A percentile compares a stretch with the other conserved stretches of the same genome.
These are phyloP conservation scores for Lydus trimaculatus DNA, from an alignment of 2,888 invertebrate species.

Conservation along the genomic window DNA sequence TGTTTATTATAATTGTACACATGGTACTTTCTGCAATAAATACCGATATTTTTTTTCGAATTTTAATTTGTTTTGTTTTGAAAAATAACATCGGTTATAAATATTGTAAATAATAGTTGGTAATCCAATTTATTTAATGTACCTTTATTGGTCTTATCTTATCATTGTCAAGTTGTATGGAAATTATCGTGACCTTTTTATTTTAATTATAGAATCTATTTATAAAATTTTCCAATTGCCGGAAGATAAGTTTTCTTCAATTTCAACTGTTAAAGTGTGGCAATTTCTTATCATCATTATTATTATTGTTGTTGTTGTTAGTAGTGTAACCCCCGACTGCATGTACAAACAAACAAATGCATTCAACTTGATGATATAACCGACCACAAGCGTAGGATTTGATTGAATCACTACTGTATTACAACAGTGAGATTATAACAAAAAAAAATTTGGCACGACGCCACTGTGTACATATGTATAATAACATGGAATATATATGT, in stretches of 20 bases:
- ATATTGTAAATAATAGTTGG: too few species aligned
- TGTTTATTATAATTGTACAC: constrained; percentile 15
- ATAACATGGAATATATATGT: background rate
- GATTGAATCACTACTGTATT: background rate
- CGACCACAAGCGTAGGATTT: background rate
- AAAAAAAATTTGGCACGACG: background rate
- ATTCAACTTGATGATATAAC: background rate
- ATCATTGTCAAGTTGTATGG: constrained; percentile 13
- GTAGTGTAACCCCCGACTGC: too few species aligned
- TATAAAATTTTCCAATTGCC: background rate
- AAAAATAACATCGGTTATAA: too few species aligned
- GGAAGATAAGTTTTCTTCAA: too few species aligned
- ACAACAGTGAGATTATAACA: background rate
- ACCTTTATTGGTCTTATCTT: constrained; percentile 28
- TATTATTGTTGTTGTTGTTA: background rate
- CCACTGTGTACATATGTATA: background rate
- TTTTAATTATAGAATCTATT: constrained; percentile 16
- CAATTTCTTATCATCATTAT: background rate
- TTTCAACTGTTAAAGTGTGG: too few species aligned
- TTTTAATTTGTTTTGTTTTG: too few species aligned
- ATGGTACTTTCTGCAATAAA: constrained; percentile 23
- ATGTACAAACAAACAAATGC: background rate
- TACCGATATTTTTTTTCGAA: constrained; percentile 20
- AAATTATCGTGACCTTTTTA: constrained; percentile 14
- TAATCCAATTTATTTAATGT: background rate